Evolutionary conservation across 64 coral and sea anemone genomes (phyloP).

Genomic region (Orbicella faveolata): DNA sequence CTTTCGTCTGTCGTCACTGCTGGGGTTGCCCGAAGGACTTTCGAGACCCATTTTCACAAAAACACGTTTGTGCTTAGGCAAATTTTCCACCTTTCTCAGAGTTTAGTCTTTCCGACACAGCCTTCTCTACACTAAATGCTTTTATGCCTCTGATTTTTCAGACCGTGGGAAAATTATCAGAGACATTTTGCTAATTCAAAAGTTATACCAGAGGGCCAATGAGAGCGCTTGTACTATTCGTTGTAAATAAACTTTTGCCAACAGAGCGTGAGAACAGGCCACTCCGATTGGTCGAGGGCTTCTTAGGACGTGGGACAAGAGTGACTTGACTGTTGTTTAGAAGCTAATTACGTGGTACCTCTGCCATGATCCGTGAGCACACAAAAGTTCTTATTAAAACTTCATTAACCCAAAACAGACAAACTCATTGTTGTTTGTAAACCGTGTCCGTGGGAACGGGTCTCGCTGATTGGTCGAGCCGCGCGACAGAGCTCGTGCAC

Average conservation of each 20-base stretch:
- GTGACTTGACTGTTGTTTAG: constrained; percentile 32
- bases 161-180: constrained; percentile 75
- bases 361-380: constrained; percentile 23
- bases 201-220: constrained; percentile 54
- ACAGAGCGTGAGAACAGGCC: constrained; percentile 60
- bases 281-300: constrained; percentile 33
- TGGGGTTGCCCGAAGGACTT: not conserved
- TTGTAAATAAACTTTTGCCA: constrained; percentile 48
- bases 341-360: constrained; percentile 28
- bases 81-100: not conserved
- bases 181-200: constrained; percentile 40
- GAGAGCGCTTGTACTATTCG: constrained; percentile 16
- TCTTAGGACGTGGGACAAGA: not conserved
- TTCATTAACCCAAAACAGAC: constrained; percentile 54
- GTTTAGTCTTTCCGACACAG: not conserved
- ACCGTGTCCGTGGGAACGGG: constrained; percentile 70
- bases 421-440: constrained; percentile 53
- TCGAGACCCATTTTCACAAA: constrained; percentile 28
- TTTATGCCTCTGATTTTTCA: constrained; percentile 57
- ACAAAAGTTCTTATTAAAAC: constrained; percentile 46
- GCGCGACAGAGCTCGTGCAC: constrained; percentile 17
- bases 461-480: constrained; percentile 45
- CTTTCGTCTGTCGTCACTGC: not conserved
- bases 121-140: constrained; percentile 16
- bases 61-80: not conserved